Evolutionary conservation across 2,888 invertebrate species (phyloP).

Genomic region (Napeogenes inachia): DNA sequence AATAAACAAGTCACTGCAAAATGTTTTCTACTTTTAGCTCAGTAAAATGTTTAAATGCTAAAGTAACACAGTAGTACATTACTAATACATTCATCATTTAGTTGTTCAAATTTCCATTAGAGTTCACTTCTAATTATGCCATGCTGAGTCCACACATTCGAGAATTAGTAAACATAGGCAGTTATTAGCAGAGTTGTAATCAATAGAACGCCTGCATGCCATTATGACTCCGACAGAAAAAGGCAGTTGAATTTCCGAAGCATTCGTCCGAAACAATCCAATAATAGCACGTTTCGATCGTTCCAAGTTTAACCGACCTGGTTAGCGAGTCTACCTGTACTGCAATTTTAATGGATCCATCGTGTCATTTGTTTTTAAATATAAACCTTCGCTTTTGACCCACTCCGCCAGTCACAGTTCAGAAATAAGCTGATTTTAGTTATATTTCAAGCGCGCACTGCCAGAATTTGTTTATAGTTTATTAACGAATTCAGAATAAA

Average conservation of each 20-base stretch:
- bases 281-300: constrained; percentile 71
- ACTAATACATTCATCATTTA: too few species aligned
- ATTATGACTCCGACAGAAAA: constrained; percentile 39
- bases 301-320: constrained; percentile 68
- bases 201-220: constrained; percentile 36
- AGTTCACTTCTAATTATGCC: constrained; percentile 29
- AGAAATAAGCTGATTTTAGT: constrained; percentile 49
- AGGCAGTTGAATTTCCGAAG: constrained; percentile 53
- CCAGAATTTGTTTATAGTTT: constrained; percentile 28
- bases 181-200: constrained; percentile 46
- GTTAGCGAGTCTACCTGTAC: constrained; percentile 56
- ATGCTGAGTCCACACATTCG: constrained; percentile 28
- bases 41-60: too few species aligned
- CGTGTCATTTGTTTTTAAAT: constrained; percentile 67
- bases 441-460: constrained; percentile 33
- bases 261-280: constrained; percentile 59
- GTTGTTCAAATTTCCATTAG: too few species aligned
- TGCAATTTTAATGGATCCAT: constrained; percentile 68
- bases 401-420: constrained; percentile 54
- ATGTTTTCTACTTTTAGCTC: too few species aligned
- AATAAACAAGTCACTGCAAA: too few species aligned
- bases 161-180: constrained; percentile 34
- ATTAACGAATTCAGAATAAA: constrained; percentile 22
- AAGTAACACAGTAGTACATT: too few species aligned
- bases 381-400: constrained; percentile 59